Conservation (phyloP, 2,888 invertebrate genomes). For the Hemicrepidius hirtus region DNA sequence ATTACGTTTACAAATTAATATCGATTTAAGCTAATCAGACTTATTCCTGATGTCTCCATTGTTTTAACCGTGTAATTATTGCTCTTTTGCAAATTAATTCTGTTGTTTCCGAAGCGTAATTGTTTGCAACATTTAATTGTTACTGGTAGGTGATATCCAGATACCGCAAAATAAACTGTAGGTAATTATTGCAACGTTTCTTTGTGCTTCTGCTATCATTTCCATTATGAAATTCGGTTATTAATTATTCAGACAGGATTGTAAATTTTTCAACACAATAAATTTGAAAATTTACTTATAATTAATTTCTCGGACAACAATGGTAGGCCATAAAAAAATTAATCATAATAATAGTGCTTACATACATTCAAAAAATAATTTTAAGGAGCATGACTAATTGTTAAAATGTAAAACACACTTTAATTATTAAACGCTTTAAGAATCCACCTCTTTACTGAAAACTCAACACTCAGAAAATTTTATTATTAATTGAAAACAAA, state of each 20-base stretch:
- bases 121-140: slow-evolving; percentile 36
- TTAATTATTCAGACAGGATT: background rate
- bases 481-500: no score
- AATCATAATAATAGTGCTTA: no score
- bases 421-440: no score
- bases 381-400: no score
- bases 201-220: slow-evolving; percentile 1
- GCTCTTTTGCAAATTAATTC: slow-evolving; percentile 28
- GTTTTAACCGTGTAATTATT: slow-evolving; percentile 29
- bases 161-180: slow-evolving; percentile 18
- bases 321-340: no score
- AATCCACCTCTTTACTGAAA: no score
- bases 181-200: slow-evolving; percentile 24
- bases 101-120: slow-evolving; percentile 26
- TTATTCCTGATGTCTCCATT: slow-evolving; percentile 22
- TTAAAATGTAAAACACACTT: no score
- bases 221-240: slow-evolving; percentile 3
- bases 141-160: slow-evolving; percentile 30
- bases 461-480: no score
- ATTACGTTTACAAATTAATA: slow-evolving; percentile 31
- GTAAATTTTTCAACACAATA: background rate
- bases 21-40: slow-evolving; percentile 29
- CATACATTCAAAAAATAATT: no score
- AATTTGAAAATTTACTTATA: background rate
- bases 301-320: no score